Base-by-base conservation (phyloP, 1,140 invertebrate species). In the Maconellicoccus hirsutus region DNA sequence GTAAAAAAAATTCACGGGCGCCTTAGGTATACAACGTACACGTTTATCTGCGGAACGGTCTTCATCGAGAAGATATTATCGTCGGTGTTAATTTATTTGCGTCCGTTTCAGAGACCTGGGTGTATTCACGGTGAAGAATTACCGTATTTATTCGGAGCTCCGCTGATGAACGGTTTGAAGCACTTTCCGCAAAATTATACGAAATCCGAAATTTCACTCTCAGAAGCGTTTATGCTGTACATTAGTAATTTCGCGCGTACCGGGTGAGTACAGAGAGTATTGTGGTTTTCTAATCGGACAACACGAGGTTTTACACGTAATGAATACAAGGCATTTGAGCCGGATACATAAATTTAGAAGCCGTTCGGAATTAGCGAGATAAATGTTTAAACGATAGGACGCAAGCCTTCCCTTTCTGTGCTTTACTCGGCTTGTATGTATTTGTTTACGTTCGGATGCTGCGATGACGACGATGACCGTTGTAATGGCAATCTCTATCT, bases 61-160 rank as follows among this genome's bases (percentile, higher is more conserved):
- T n/a, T n/a, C n/a, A n/a, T n/a, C n/a, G n/a, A n/a, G n/a, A n/a
- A n/a, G n/a, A n/a, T n/a, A n/a, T n/a, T n/a, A n/a, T n/a, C n/a
- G n/a, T n/a, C 29, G 29, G 12, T 12, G 22, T 66, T 66, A 66
- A 66, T 66, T 26, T 66, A 66, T 23, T 66, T 6, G 22, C 4
- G 74, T 84, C 16, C 84, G n/a, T 74, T 73, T 25, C 82, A 88
- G 87, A 83, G 87, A 79, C 87, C 89, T 83, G 91, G 91, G 0
- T 87, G 90, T 0, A 89, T 93, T 0, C 90, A 93, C 74, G 93
- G 93, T 0, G 93, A 95, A 78, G 93, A 96, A 77, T 80, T 97
- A 69, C 89, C 92, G 1, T 96, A 93, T 78, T 83, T 96, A 63
- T 93, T 96, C 75, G 94, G 93, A 8, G 87, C 85, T 70, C 91